Percentiles rank a stretch among this genome's conserved stretches.
These are phyloP conservation scores for Theodoxus fluviatilis DNA, from an alignment of 2,888 invertebrate genomes.

Conservation along the genomic window DNA sequence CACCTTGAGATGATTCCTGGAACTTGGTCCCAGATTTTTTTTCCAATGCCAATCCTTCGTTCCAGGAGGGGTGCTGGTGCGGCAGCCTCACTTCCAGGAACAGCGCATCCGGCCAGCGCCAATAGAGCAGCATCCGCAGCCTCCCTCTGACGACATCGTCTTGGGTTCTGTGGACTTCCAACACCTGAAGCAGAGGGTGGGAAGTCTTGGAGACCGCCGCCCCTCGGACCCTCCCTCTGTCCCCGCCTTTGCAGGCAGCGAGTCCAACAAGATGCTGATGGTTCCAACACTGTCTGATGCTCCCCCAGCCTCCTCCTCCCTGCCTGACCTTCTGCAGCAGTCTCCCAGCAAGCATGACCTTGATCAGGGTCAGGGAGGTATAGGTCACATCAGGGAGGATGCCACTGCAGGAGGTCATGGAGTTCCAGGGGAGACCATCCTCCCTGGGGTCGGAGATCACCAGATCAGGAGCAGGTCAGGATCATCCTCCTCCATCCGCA, in stretches of 20 bases:
- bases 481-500: slow-evolving; percentile 32
- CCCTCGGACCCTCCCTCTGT: neutral
- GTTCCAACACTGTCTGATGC: neutral
- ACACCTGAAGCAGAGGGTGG: slow-evolving; percentile 36
- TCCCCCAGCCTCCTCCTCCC: slow-evolving; percentile 18
- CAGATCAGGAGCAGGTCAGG: slow-evolving; percentile 27
- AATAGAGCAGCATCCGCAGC: neutral
- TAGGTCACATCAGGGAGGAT: slow-evolving; percentile 30
- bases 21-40: neutral
- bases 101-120: neutral
- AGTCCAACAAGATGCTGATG: slow-evolving; percentile 20
- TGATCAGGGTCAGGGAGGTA: neutral
- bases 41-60: neutral
- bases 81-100: slow-evolving; percentile 31
- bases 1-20: neutral
- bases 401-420: slow-evolving; percentile 12
- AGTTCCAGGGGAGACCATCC: no score
- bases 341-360: slow-evolving; percentile 17
- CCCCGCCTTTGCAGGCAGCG: slow-evolving; percentile 15
- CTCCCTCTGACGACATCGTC: slow-evolving; percentile 35
- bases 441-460: slow-evolving; percentile 24
- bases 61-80: slow-evolving; percentile 35
- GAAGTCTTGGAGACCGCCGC: slow-evolving; percentile 28
- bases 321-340: slow-evolving; percentile 36
- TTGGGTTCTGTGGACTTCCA: slow-evolving; percentile 37